Base-by-base conservation (phyloP, 2,797 vertebrate species). In the Gorsachius magnificus region DNA sequence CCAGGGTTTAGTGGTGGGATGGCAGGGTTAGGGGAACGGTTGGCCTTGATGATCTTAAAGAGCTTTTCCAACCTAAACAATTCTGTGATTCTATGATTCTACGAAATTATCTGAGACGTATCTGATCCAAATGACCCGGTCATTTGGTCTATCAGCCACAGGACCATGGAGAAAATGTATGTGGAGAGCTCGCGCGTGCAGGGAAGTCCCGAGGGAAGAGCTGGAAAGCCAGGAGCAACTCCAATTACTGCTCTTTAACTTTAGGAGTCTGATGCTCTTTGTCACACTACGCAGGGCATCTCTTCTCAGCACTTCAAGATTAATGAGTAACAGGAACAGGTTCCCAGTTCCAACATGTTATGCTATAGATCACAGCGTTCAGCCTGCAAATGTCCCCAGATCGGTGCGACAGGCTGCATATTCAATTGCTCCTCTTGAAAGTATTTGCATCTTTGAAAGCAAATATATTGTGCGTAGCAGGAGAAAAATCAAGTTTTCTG, bases 401-500 rank as follows among this genome's bases (percentile, higher is more conserved):
- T 25, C 1, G 4, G 5, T 36, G 26, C 13, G 36, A 64, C 35
- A 18, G n/a, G 68, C 83, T 56, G 68, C 63, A 48, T n/a, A 45
- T 15, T 68, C 79, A 38, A 48, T 53, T 22, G 54, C 54, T 53
- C 60, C 71, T 88, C 91, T 48, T 64, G 54, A 17, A 65, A 68
- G 51, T 17, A 54, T 85, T 41, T 91, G 91, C 76, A 82, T 51
- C 88, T 85, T 74, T 74, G 81, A 85, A 72, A 93, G 84, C 76
- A 86, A 89, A 78, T 65, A 24, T 5, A 54, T 88, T 6, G 60
- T 14, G 72, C 25, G 1, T 10, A 43, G 72, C 61, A 25, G 68
- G 63, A 65, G 74, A 64, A 75, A 74, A 75, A 82, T 43, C 61
- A 75, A 53, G 43, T 70, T 56, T 89, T 61, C 61, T 66, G 77